These are phyloP conservation scores for Drosophila atripex DNA, from an alignment of 2,888 invertebrate species.

Conservation along the genomic window DNA sequence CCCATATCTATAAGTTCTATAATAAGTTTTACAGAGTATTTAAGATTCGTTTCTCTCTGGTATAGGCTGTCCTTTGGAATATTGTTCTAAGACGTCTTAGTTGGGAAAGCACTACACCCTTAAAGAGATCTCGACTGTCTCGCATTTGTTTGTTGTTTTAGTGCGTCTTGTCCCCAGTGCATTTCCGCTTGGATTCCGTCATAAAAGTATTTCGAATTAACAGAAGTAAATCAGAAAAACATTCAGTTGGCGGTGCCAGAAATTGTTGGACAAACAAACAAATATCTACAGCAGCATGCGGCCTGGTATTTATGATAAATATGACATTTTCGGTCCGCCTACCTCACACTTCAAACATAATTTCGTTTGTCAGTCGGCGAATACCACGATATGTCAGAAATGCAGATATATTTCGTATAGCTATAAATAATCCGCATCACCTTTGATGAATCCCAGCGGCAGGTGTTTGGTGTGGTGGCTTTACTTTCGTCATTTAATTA, in stretches of 20 bases:
- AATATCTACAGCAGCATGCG: conserved; percentile 60
- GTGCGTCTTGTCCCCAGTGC: conserved; percentile 56
- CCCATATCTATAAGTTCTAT: background rate
- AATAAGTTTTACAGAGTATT: background rate
- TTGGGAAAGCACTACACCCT: background rate
- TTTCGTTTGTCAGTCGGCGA: conserved; percentile 6
- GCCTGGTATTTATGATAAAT: conserved; percentile 54
- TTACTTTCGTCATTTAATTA: background rate
- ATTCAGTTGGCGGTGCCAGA: conserved; percentile 12
- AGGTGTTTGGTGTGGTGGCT: conserved; percentile 1
- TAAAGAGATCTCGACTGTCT: background rate
- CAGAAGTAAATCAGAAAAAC: conserved; percentile 60
- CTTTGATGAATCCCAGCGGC: conserved; percentile 11
- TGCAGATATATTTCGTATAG: conserved; percentile 44
- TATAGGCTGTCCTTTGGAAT: background rate
- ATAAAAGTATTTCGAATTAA: conserved; percentile 69
- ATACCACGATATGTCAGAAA: conserved; percentile 32
- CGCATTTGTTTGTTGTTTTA: conserved; percentile 55
- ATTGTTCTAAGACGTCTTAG: conserved; percentile 7
- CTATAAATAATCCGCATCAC: conserved; percentile 10
- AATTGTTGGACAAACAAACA: conserved; percentile 72
- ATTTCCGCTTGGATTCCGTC: conserved; percentile 65
- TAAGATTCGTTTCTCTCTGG: background rate
- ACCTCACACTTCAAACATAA: conserved; percentile 17
- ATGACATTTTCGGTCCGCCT: conserved; percentile 37